phyloP scores from a whole-genome alignment of 1,140 invertebrate genomes.

The Cydia strobilella region DNA sequence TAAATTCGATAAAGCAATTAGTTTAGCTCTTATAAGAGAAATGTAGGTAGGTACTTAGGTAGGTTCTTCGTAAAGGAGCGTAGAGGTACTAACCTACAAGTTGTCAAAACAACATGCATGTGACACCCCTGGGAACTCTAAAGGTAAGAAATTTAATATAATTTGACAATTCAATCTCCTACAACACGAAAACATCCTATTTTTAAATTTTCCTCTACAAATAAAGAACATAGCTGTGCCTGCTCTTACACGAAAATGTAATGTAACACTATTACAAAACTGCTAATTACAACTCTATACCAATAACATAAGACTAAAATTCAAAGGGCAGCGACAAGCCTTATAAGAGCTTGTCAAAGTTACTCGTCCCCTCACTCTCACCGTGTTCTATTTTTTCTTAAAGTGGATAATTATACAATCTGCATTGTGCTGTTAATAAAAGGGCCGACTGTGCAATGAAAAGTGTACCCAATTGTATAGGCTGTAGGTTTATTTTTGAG shows the following conservation, averaged over 20 bases:
- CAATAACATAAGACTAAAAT: not conserved
- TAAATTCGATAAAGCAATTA: no score
- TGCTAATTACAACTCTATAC: not conserved
- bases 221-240: not conserved
- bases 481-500: not conserved
- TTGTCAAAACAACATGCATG: no score
- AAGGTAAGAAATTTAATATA: no score
- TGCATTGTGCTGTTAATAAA: not conserved
- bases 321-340: not conserved
- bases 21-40: no score
- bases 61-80: no score
- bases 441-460: not conserved
- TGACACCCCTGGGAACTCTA: no score
- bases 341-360: not conserved
- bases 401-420: slow-evolving; percentile 4
- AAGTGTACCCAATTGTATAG: not conserved
- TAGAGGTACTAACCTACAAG: no score
- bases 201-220: not conserved
- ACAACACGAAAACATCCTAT: not conserved
- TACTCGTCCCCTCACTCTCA: not conserved
- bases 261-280: not conserved
- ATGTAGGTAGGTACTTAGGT: no score
- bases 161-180: no score
- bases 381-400: not conserved
- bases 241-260: not conserved